Evolutionary conservation across 1,140 invertebrate species (phyloP).

Genomic region (Philaenus spumarius): DNA sequence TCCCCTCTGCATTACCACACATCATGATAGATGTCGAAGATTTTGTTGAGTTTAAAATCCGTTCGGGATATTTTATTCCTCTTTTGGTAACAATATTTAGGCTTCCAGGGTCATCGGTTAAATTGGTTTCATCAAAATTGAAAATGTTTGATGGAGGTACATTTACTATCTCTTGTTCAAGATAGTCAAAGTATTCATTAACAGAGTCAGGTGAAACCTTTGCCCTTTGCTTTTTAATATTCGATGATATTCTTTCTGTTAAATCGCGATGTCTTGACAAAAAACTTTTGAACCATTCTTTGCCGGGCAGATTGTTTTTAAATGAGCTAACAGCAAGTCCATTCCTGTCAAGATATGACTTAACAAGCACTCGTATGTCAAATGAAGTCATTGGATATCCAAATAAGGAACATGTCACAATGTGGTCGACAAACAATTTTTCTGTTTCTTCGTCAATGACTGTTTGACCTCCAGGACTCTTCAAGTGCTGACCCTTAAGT

Average conservation of each 20-base stretch:
- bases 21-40: slow-evolving; percentile 23
- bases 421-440: not conserved
- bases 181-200: slow-evolving; percentile 33
- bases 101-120: slow-evolving; percentile 35
- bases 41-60: slow-evolving; percentile 21
- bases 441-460: not conserved
- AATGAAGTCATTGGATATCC: not conserved
- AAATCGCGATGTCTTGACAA: slow-evolving; percentile 27
- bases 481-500: not conserved
- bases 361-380: no score
- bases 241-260: slow-evolving; percentile 26
- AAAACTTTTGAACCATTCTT: slow-evolving; percentile 30
- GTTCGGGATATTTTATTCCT: slow-evolving; percentile 22
- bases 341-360: no score
- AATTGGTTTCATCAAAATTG: slow-evolving; percentile 43
- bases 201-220: slow-evolving; percentile 2
- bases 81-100: slow-evolving; percentile 23
- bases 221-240: slow-evolving; percentile 33
- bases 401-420: not conserved
- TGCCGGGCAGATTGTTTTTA: slow-evolving; percentile 32
- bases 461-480: not conserved
- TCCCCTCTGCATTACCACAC: slow-evolving; percentile 23
- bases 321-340: slow-evolving; percentile 20
- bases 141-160: slow-evolving; percentile 35
- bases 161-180: slow-evolving; percentile 30